Evolutionary conservation across 1,140 invertebrate genomes (phyloP), one percentile per base, ranked within the genome.

Genomic region (Drosophila oshimai): DNA sequence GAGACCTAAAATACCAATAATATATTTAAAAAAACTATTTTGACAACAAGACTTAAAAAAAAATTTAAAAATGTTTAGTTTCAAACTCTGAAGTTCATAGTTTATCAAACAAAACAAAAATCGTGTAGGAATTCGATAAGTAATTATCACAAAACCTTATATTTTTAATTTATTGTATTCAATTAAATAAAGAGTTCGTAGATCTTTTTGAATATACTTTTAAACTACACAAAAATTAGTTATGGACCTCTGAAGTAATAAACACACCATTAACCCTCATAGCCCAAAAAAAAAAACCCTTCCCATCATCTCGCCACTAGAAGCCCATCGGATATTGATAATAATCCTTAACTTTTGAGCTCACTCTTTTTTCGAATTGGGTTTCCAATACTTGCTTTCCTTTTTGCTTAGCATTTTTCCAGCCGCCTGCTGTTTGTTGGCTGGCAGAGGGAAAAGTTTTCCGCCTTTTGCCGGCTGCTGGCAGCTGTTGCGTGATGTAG

Each of bases 381-480:
- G 39, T 46, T 49, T 46, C n/a, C 41, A 4, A 61, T 36, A 33
- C 34, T 31, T 24, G 20, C 9, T 17, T 15, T 13, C 13, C 26
- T 18, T 22, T 57, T 9, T n/a, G n/a, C n/a, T 47, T 24, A 3
- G 29, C 15, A 49, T 64, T 64, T 39, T 39, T 20, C 41, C 15
- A 50, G 57, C 28, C 60, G 42, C 42, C 58, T 65, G 61, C 61
- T 65, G 62, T 62, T 60, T 42, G 58, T 44, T 44, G 58, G 58
- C 58, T 58, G 37, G 54, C 58, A 22, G 33, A 62, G 41, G 6
- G 55, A 67, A 67, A 65, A 65, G 62, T 65, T 65, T 65, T 65
- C 58, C 58, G 57, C 61, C 61, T 49, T 65, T 15, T 31, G 58
- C 61, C 61, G 58, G 42, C 62, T 65, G 62, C 60, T 65, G 58